Evolutionary conservation across 2,113 vertebrate species (phyloP), one percentile per base, ranked within the genome.

Genomic region (Myotis davidii): DNA sequence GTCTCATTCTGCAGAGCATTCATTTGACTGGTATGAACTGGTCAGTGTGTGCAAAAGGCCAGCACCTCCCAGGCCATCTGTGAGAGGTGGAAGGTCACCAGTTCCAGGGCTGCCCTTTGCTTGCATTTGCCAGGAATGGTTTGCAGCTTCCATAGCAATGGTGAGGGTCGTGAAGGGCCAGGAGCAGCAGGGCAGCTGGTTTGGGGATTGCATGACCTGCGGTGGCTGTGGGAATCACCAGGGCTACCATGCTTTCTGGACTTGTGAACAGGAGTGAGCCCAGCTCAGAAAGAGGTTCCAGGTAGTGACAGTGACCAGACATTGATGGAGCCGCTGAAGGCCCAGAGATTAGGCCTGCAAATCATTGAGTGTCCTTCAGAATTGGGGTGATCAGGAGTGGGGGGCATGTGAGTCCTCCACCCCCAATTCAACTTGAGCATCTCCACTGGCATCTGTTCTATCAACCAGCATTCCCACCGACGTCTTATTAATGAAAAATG

Each of bases 201-300:
- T 39, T 16, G 42, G 45, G 89, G 59, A 20, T 52, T 67, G 17
- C 2, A 0, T 45, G 59, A 56, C n/a, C 34, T 10, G 0, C 1
- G 1, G 0, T 20, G 13, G 10, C n/a, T 50, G 9, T 34, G 48
- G 85, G 29, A 61, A 18, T 87, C 65, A 50, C 61, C 65, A 78
- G 50, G 25, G 21, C 73, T n/a, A 1, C 69, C 34, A 16, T 17
- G 25, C 20, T 52, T 78, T 94, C 61, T 17, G 16, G 84, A 52
- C 29, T 17, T n/a, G 7, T 11, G 9, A 88, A 16, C 54, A 91
- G 69, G 32, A 48, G 6, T 7, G 27, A 29, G 6, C 21, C 25
- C 74, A 18, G 5, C 7, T 39, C 32, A 79, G 72, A 88, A 52
- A 61, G 64, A 54, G 13, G 59, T 61, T 82, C 18, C 20, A 37